A percentile compares a stretch with the other conserved stretches of the same genome.
phyloP scores from a whole-genome alignment of 2,113 vertebrate genomes.

The Cyanistes caeruleus region DNA sequence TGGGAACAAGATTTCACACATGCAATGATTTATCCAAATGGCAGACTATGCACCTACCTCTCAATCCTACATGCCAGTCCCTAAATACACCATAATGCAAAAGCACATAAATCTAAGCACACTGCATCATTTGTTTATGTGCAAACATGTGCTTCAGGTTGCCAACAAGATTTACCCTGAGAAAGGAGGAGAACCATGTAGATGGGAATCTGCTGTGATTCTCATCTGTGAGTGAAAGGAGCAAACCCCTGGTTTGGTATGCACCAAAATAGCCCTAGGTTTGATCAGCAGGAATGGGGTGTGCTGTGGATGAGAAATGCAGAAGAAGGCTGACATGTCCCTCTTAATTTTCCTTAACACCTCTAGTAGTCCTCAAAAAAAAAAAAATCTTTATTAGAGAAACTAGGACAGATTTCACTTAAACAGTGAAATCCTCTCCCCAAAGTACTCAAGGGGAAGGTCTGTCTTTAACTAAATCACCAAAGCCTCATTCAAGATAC shows the following conservation, averaged over 20 bases:
- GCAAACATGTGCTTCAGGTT: not conserved
- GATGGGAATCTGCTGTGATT: not conserved
- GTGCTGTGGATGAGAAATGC: not conserved
- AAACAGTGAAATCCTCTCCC: not conserved
- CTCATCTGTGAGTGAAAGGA: not conserved
- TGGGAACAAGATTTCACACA: not conserved
- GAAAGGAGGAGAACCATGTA: not conserved
- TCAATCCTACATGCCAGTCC: not conserved
- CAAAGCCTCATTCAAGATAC: rapidly evolving
- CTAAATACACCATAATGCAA: not conserved
- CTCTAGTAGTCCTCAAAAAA: not conserved
- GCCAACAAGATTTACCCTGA: not conserved
- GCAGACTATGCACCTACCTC: not conserved
- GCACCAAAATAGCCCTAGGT: not conserved
- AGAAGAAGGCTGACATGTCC: not conserved
- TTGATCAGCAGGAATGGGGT: not conserved
- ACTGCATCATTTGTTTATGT: not conserved
- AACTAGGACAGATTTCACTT: not conserved
- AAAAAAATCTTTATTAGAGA: not conserved
- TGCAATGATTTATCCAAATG: not conserved
- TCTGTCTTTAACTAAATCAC: not conserved
- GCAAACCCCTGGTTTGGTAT: not conserved
- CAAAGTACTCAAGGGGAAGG: not conserved
- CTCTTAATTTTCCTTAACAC: not conserved
- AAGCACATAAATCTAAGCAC: not conserved